phyloP scores from a whole-genome alignment of 2,888 invertebrate genomes.

The Drosophila formosana region DNA sequence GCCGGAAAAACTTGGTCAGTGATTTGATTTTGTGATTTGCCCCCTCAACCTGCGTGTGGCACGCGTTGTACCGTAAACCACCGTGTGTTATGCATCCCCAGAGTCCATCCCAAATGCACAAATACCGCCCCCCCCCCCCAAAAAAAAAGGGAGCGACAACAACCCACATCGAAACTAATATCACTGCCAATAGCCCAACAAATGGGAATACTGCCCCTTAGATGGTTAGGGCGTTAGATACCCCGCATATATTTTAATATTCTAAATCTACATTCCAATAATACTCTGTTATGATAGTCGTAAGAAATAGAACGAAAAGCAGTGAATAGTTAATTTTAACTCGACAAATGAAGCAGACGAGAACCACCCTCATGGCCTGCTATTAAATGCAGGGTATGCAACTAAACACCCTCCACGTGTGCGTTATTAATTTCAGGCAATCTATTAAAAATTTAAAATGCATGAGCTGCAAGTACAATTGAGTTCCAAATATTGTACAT shows the following conservation, averaged over 20 bases:
- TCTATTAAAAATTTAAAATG: conserved; percentile 82
- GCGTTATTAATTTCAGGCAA: conserved; percentile 81
- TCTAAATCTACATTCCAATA: too few species aligned
- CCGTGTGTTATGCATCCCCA: conserved; percentile 69
- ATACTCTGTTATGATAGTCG: too few species aligned
- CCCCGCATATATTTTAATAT: background rate
- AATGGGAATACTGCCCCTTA: background rate
- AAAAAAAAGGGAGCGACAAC: background rate
- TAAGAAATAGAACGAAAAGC: too few species aligned
- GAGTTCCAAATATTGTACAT: conserved; percentile 47
- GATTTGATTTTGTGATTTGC: conserved; percentile 57
- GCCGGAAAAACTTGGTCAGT: conserved; percentile 55
- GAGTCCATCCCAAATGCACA: conserved; percentile 38
- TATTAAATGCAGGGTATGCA: conserved; percentile 13
- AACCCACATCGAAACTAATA: conserved; percentile 37
- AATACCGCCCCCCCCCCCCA: background rate
- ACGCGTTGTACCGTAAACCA: conserved; percentile 77
- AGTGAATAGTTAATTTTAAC: too few species aligned
- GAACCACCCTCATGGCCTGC: background rate
- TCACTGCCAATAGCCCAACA: conserved; percentile 11
- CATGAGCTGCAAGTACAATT: conserved; percentile 70
- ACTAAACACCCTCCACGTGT: conserved; percentile 41
- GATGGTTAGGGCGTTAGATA: background rate
- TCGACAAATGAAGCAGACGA: too few species aligned
- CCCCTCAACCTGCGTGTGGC: conserved; percentile 19